Evolutionary conservation across 2,888 invertebrate genomes (phyloP), one percentile per base, ranked within the genome.

Genomic region (Chironomus riparius): DNA sequence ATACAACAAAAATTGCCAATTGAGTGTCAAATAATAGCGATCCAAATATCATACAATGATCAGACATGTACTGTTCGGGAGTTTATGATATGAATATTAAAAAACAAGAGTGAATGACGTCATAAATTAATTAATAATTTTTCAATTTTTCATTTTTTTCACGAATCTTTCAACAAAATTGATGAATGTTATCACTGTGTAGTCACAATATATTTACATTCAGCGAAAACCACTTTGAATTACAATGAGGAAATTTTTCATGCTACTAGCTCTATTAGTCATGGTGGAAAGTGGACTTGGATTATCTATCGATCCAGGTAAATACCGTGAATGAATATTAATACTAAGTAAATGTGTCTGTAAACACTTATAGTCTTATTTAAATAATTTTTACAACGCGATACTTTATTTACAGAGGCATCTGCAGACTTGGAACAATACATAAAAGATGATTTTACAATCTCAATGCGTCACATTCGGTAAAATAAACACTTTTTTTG

Each of bases 391-490:
- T 38, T 4, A 38, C 10, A 10, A 38, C 10, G 38, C 38, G 38
- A 10, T 38, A 38, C 38, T 38, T 38, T 21, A 50, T 12, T 77
- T 79, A 73, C 77, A 84, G 84, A 81, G 77, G 84, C 84, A 73
- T 84, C 84, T 47, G 78, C 80, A 48, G 83, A 84, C 77, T 79
- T 84, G 79, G 84, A 84, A 77, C 83, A 84, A 78, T 80, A 80
- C 72, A 83, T 84, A 77, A 82, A 83, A 78, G 84, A 83, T 75
- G 84, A 84, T 79, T 83, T 84, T 69, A 84, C 84, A 28, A 82
- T 84, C 78, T 84, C 84, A n/a, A 83, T 84, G 79, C 81, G 84
- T 47, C 84, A 84, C 79, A 84, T 84, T 79, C 80, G 84, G 84
- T 84, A 79, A 38, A 81, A 77, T 15, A 56, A 4, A 38, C 38